Evolutionary conservation across 2,113 vertebrate genomes (phyloP).

Genomic region (Pseudorhombus dupliciocellatus): DNA sequence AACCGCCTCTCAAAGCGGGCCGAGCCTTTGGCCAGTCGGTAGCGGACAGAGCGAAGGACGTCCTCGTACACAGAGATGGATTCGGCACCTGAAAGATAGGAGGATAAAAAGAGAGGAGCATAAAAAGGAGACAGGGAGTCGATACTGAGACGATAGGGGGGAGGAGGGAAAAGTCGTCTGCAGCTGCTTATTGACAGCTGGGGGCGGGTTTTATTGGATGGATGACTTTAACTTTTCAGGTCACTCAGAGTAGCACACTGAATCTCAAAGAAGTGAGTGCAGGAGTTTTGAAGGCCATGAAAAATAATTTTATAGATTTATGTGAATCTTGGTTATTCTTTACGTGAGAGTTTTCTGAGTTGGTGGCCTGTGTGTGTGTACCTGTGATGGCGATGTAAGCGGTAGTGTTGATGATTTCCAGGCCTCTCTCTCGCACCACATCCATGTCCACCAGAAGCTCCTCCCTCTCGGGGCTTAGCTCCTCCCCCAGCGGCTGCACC

Average conservation of each 20-base stretch:
- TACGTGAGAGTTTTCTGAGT: neutral
- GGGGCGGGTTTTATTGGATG: neutral
- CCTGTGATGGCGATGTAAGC: conserved; percentile 94
- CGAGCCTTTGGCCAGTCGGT: conserved; percentile 87
- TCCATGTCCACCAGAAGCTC: conserved; percentile 90
- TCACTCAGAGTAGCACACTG: neutral
- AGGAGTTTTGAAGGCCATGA: neutral
- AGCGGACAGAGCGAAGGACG: conserved; percentile 89
- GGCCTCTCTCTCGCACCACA: conserved; percentile 87
- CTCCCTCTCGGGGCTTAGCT: conserved; percentile 91
- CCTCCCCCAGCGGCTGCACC: conserved; percentile 92
- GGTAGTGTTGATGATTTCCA: conserved; percentile 94
- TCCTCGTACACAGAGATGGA: conserved; percentile 96
- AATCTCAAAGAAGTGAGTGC: neutral
- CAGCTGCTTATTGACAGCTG: conserved; percentile 16
- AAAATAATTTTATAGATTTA: neutral
- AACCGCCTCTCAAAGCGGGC: conserved; percentile 94
- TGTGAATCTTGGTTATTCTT: neutral
- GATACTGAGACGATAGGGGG: conserved; percentile 3
- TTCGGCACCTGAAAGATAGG: conserved; percentile 86
- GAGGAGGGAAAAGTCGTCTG: neutral
- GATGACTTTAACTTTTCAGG: conserved; percentile 18
- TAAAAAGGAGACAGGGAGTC: conserved; percentile 18
- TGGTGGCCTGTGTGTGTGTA: conserved; percentile 44
- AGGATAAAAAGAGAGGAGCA: conserved; percentile 6